Evolutionary conservation across 2,113 vertebrate genomes (phyloP).

Genomic region (Melanerpes aurifrons): DNA sequence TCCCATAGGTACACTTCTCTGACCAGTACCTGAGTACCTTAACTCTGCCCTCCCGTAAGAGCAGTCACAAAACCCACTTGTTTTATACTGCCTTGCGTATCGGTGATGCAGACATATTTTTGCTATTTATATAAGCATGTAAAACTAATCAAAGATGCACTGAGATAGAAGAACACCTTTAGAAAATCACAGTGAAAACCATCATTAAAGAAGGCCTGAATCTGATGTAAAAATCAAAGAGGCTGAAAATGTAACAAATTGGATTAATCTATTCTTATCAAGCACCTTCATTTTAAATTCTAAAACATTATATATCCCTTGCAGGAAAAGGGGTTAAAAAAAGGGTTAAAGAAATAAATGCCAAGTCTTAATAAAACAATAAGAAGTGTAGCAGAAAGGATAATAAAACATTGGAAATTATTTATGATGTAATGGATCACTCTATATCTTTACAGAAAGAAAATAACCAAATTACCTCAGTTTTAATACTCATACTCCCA

Average conservation of each 20-base stretch:
- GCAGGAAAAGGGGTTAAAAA: background rate
- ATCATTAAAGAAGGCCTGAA: background rate
- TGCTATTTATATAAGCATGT: background rate
- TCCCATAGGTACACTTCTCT: background rate
- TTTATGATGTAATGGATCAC: constrained; percentile 17
- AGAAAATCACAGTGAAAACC: background rate
- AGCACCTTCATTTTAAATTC: background rate
- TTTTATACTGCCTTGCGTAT: background rate
- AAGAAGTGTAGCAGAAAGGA: background rate
- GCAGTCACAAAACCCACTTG: background rate
- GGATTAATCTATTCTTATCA: background rate
- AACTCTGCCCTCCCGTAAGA: background rate
- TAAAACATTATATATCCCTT: background rate
- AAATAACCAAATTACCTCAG: constrained; percentile 33
- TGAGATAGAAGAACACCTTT: background rate
- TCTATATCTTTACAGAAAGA: background rate
- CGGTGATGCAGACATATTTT: background rate
- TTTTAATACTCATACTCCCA: constrained; percentile 8
- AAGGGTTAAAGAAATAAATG: background rate
- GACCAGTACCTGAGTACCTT: background rate
- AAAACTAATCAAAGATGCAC: background rate
- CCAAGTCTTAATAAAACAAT: background rate
- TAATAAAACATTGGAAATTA: background rate
- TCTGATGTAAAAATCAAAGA: background rate
- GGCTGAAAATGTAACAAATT: background rate